Evolutionary conservation across 2,797 vertebrate genomes (phyloP), one percentile per base, ranked within the genome.

Genomic region (Discoglossus pictus): DNA sequence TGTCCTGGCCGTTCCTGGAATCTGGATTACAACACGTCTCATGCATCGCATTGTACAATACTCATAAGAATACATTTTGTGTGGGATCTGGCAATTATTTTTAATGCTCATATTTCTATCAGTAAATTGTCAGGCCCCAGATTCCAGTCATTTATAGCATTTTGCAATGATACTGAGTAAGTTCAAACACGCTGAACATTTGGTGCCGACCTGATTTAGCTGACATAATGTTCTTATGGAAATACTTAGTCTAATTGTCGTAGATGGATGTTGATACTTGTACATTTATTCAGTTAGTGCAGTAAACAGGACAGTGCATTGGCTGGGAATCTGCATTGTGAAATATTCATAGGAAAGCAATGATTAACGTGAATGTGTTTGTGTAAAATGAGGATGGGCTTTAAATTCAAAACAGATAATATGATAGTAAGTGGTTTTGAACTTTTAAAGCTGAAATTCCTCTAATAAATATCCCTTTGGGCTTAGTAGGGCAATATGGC

Each of bases 141-240:
- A 1, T 24, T 51, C 2, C 5, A 18, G 23, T 34, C 31, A 35
- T 15, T 53, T 9, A 20, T n/a, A 44, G n/a, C 20, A 42, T 34
- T 18, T 56, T 16, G 20, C 6, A 18, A 6, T 6, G 36, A 56
- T 42, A 23, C 20, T 35, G 54, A 6, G 9, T 31, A 51, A 31
- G 23, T 15, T 51, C 16, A 47, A 6, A 24, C 27, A 27, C 21
- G 43, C 38, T 24, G 48, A 68, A 54, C 48, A 7, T 54, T 68
- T 39, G 36, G 21, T 54, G 20, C 31, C 20, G 9, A 36, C 24
- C 27, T 27, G 38, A 40, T 38, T 63, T 54, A 40, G 60, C 59
- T 63, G 34, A 63, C 51, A 40, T 46, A 35, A 48, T 21, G 21
- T 62, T 61, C 67, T 78, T 74, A 10, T 20, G 67, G 67, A 61